Evolutionary conservation across 1,140 invertebrate genomes (phyloP).

Genomic region (Lordiphosa stackelbergi): DNA sequence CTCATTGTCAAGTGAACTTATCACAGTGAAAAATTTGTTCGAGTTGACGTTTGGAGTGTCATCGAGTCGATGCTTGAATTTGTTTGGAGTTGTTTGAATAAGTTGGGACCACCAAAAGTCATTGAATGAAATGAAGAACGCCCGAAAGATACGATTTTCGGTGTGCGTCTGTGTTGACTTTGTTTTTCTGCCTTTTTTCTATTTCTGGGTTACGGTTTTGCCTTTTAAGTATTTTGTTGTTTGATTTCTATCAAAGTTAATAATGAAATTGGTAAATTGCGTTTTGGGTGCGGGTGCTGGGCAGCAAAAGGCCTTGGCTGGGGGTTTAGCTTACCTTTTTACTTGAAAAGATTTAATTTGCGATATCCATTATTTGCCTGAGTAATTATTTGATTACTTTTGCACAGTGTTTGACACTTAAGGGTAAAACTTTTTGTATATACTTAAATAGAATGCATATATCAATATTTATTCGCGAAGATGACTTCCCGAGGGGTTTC

Average conservation of each 20-base stretch:
- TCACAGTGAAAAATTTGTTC: conserved; percentile 58
- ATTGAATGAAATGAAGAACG: conserved; percentile 74
- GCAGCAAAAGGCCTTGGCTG: conserved; percentile 27
- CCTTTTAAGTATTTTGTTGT: conserved; percentile 70
- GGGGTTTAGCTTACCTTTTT: conserved; percentile 55
- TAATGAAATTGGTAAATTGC: conserved; percentile 71
- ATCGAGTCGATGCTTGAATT: conserved; percentile 70
- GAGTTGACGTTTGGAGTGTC: conserved; percentile 72
- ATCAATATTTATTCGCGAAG: conserved; percentile 6
- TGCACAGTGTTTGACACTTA: conserved; percentile 65
- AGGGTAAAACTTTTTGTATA: conserved; percentile 43
- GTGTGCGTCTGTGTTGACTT: conserved; percentile 13
- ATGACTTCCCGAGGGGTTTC: background rate
- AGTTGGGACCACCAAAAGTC: conserved; percentile 69
- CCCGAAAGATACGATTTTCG: conserved; percentile 20
- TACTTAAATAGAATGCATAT: conserved; percentile 36
- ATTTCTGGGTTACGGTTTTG: conserved; percentile 23
- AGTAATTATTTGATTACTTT: conserved; percentile 50
- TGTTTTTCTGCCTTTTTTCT: conserved; percentile 17
- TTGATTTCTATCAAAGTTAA: conserved; percentile 75
- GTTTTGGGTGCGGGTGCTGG: conserved; percentile 39
- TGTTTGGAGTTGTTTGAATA: conserved; percentile 75
- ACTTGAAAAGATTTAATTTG: conserved; percentile 62
- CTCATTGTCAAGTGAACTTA: conserved; percentile 76
- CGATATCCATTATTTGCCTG: conserved; percentile 65